These are phyloP conservation scores for Nasonovia ribisnigri DNA, from an alignment of 2,888 invertebrate genomes.

Conservation along the genomic window DNA sequence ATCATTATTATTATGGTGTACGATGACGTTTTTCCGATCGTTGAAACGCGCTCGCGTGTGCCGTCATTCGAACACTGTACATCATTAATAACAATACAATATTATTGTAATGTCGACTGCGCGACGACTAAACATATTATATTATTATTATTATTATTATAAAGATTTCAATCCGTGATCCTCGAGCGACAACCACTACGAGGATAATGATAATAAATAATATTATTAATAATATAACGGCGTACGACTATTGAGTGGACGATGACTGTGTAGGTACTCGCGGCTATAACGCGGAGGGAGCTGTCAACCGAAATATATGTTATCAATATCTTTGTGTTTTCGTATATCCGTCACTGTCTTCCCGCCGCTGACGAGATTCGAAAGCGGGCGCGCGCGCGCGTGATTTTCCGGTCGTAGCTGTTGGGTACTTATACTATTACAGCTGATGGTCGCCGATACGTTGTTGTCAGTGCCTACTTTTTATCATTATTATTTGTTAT, in stretches of 20 bases:
- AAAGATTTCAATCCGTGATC: constrained; percentile 18
- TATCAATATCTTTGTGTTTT: not conserved
- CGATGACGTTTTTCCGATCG: not conserved
- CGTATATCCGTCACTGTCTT: not conserved
- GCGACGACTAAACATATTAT: not conserved
- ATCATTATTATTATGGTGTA: not conserved
- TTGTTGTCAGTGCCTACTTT: not conserved
- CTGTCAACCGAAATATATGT: constrained; percentile 10
- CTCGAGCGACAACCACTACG: not conserved
- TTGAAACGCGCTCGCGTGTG: not conserved
- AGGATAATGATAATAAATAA: not conserved
- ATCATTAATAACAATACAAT: not conserved
- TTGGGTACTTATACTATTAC: not conserved
- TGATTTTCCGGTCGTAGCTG: not conserved
- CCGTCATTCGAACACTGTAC: not conserved
- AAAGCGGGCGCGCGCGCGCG: constrained; percentile 7
- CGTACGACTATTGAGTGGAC: not conserved
- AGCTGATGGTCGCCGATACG: not conserved
- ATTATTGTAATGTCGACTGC: not conserved
- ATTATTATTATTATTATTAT: not conserved
- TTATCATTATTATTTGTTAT: not conserved
- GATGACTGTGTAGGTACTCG: not conserved
- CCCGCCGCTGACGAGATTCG: constrained; percentile 8
- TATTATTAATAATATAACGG: not conserved
- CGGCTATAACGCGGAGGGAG: not conserved